These are phyloP conservation scores for Eristalis arbustorum DNA, from an alignment of 2,888 invertebrate genomes.

Conservation along the genomic window DNA sequence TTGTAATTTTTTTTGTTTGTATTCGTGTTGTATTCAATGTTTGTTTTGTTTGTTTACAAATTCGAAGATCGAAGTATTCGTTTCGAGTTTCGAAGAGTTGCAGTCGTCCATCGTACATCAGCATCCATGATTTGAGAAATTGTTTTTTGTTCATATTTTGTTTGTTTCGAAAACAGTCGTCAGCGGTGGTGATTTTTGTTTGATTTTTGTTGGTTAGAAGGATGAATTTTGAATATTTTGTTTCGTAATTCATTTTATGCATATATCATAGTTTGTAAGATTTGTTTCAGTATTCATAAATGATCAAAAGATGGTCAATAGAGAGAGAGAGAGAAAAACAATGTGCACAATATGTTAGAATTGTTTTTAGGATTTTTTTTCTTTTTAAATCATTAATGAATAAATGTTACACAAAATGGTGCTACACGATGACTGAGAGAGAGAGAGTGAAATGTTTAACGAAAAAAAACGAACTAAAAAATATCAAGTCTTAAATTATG, in stretches of 20 bases:
- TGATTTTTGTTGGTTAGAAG: conserved; percentile 55
- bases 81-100: conserved; percentile 40
- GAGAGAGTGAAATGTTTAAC: conserved; percentile 26
- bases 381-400: conserved; percentile 41
- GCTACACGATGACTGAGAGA: conserved; percentile 58
- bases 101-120: conserved; percentile 60
- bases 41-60: conserved; percentile 47
- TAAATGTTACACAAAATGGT: conserved; percentile 62
- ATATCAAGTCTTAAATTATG: conserved; percentile 3
- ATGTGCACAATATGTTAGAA: conserved; percentile 80
- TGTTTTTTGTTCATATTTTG: conserved; percentile 45
- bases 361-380: conserved; percentile 72
- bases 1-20: conserved; percentile 38
- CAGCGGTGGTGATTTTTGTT: conserved; percentile 3
- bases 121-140: conserved; percentile 38
- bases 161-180: conserved; percentile 46
- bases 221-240: conserved; percentile 67
- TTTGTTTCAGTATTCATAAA: conserved; percentile 55
- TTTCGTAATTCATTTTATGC: conserved; percentile 67
- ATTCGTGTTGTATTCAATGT: too few relatives aligned
- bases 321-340: conserved; percentile 78
- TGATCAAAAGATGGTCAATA: conserved; percentile 72
- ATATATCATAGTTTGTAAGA: conserved; percentile 65
- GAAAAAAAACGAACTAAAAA: conserved; percentile 15
- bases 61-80: conserved; percentile 68